A percentile compares a stretch with the other conserved stretches of the same genome.
Evolutionary conservation across 2,888 invertebrate species (phyloP).

Genomic region (Stenodema calcarata): DNA sequence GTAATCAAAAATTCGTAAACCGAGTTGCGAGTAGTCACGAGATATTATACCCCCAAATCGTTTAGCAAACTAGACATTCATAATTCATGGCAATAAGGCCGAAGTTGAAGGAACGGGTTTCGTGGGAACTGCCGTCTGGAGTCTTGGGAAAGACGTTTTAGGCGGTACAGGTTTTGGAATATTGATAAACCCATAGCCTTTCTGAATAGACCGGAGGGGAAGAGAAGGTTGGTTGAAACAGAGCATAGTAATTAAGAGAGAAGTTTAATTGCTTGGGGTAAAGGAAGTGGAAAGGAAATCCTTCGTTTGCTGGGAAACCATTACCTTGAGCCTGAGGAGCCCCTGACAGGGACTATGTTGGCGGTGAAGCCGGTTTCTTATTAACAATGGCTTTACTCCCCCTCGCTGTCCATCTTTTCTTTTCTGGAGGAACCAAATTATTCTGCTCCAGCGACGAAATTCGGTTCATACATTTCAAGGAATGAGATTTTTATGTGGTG

Average conservation of each 20-base stretch:
- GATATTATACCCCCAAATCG: neutral
- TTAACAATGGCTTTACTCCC: constrained; percentile 35
- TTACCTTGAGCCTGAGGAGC: constrained; percentile 26
- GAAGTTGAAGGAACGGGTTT: neutral
- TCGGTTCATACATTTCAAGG: neutral
- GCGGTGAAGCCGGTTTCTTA: constrained; percentile 31
- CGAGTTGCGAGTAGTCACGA: neutral
- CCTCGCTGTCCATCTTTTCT: neutral
- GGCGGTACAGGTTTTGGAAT: constrained; percentile 32
- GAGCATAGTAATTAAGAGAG: constrained; percentile 49
- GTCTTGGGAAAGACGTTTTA: constrained; percentile 1
- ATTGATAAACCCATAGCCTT: constrained; percentile 45
- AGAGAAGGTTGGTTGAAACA: constrained; percentile 8
- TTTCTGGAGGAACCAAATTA: neutral
- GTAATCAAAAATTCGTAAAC: neutral
- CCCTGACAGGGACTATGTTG: constrained; percentile 15
- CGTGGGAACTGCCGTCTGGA: constrained; percentile 31
- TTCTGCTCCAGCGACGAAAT: neutral
- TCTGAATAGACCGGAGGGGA: neutral
- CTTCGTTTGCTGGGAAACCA: constrained; percentile 46
- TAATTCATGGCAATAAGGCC: neutral
- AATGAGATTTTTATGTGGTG: neutral
- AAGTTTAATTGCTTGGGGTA: constrained; percentile 47
- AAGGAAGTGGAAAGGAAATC: constrained; percentile 45
- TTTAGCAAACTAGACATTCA: neutral